Evolutionary conservation across 2,888 invertebrate species (phyloP).

Genomic region (Microdon myrmicae): DNA sequence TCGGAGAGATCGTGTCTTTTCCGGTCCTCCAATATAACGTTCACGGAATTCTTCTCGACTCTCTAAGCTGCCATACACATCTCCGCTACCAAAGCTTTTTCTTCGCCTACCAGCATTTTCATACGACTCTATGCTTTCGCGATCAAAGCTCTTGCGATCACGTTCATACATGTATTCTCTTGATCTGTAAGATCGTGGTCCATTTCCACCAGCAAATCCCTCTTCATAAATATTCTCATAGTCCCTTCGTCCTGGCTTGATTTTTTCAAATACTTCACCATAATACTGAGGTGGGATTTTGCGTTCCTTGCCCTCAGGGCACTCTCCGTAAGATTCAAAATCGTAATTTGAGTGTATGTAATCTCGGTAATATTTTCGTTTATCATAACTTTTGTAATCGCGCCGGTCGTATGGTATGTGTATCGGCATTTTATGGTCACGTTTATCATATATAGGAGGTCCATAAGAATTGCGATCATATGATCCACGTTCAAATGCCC

Average conservation of each 20-base stretch:
- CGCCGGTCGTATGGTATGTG: conserved; percentile 59
- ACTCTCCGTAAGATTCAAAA: conserved; percentile 59
- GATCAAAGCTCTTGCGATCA: conserved; percentile 66
- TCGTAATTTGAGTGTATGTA: conserved; percentile 65
- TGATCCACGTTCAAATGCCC: conserved; percentile 64
- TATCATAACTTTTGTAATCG: conserved; percentile 59
- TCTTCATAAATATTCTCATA: conserved; percentile 65
- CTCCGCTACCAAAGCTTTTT: conserved; percentile 66
- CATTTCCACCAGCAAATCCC: conserved; percentile 34
- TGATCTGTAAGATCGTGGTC: conserved; percentile 54
- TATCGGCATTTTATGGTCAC: conserved; percentile 58
- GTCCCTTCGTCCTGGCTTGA: conserved; percentile 56
- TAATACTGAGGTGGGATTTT: conserved; percentile 54
- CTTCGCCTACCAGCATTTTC: conserved; percentile 63
- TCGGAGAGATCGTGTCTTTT: conserved; percentile 63
- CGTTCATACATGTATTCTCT: conserved; percentile 65
- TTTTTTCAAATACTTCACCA: conserved; percentile 53
- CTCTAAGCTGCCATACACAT: conserved; percentile 66
- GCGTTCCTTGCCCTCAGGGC: conserved; percentile 54
- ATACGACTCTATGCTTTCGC: conserved; percentile 66
- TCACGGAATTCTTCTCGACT: conserved; percentile 66
- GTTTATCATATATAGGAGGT: conserved; percentile 66
- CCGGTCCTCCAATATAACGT: conserved; percentile 61
- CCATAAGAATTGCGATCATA: conserved; percentile 67
- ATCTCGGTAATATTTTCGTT: conserved; percentile 64